Percentiles rank a stretch among this genome's conserved stretches.
Evolutionary conservation across 2,113 vertebrate species (phyloP).

Genomic region (Carlito syrichta): DNA sequence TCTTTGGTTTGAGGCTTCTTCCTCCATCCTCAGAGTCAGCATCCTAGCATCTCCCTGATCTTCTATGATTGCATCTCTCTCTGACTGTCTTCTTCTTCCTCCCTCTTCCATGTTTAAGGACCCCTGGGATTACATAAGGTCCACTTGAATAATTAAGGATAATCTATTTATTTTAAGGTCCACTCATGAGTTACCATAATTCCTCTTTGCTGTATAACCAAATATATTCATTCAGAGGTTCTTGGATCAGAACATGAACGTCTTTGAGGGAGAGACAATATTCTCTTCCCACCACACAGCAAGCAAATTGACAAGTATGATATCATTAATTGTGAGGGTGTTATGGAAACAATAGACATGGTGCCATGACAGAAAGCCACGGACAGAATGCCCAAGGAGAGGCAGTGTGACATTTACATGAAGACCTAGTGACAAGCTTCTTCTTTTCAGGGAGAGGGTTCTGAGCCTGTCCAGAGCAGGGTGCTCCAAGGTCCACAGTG

Average conservation of each 20-base stretch:
- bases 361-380: accelerated
- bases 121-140: accelerated
- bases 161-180: background rate
- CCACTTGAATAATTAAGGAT: background rate
- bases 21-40: background rate
- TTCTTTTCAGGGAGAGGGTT: background rate
- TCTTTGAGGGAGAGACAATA: accelerated
- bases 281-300: background rate
- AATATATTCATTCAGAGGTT: accelerated
- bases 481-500: background rate
- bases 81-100: background rate
- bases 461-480: background rate
- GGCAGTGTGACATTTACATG: accelerated
- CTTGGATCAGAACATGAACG: accelerated
- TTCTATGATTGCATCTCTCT: no score
- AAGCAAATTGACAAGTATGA: background rate
- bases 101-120: background rate
- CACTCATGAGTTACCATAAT: background rate
- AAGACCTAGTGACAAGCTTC: accelerated
- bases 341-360: accelerated
- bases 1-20: no score
- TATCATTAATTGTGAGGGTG: accelerated
- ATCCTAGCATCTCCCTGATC: background rate
- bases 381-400: background rate
- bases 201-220: background rate